phyloP scores from a whole-genome alignment of 1,140 invertebrate genomes.

The Euwallacea fornicatus region DNA sequence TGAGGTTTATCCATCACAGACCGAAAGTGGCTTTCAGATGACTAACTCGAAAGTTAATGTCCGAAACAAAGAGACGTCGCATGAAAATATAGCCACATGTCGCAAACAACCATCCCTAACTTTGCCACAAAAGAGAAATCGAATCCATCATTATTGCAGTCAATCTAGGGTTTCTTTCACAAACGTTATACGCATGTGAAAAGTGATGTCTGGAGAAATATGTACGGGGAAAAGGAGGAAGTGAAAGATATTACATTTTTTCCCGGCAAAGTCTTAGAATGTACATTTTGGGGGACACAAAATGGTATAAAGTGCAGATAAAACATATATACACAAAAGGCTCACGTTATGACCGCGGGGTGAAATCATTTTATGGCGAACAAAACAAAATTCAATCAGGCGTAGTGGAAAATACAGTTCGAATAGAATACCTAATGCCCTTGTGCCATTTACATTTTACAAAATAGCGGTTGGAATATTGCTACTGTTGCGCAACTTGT shows the following conservation, averaged over 20 bases:
- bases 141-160: background rate
- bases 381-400: background rate
- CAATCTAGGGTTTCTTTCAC: background rate
- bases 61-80: background rate
- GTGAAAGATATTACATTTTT: too few relatives aligned
- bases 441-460: background rate
- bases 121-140: conserved; percentile 1
- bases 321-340: too few relatives aligned
- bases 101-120: background rate
- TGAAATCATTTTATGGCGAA: background rate
- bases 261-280: too few relatives aligned
- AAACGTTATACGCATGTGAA: too few relatives aligned
- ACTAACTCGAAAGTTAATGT: conserved; percentile 1
- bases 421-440: background rate
- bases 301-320: too few relatives aligned
- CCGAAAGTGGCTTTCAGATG: background rate
- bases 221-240: too few relatives aligned
- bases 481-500: too few relatives aligned
- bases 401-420: background rate
- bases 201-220: too few relatives aligned
- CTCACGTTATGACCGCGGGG: too few relatives aligned
- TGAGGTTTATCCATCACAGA: background rate
- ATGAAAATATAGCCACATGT: conserved; percentile 4
- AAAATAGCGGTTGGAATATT: background rate
- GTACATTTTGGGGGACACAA: too few relatives aligned